A percentile compares a stretch with the other conserved stretches of the same genome.
Conservation (phyloP, 2,797 vertebrate species). For the Lithobates sylvaticus region DNA sequence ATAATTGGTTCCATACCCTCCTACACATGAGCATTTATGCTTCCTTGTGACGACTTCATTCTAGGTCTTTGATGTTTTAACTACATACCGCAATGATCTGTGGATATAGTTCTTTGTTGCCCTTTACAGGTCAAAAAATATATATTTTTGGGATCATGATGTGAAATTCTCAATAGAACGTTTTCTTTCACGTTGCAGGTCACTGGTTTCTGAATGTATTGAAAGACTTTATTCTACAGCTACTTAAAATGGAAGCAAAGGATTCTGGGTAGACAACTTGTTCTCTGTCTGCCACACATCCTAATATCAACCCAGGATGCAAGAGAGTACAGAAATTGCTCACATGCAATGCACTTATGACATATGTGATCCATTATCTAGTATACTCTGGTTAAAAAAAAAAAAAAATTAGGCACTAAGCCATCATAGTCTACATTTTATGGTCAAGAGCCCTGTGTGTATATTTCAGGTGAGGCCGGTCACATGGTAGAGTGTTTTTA, state of each 20-base stretch:
- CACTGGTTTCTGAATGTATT: background rate
- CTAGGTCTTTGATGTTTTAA: constrained; percentile 52
- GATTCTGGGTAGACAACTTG: constrained; percentile 12
- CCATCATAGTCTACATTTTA: background rate
- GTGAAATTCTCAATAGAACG: background rate
- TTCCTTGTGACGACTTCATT: constrained; percentile 41
- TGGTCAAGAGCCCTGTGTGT: background rate
- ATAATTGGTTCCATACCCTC: constrained; percentile 55
- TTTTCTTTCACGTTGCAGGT: background rate
- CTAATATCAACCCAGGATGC: background rate
- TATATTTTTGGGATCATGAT: constrained; percentile 24
- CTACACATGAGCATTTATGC: constrained; percentile 47
- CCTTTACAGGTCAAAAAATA: constrained; percentile 41
- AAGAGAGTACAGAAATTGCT: background rate
- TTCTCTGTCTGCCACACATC: background rate
- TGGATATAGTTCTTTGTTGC: constrained; percentile 34
- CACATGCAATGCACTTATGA: background rate
- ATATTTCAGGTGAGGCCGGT: background rate
- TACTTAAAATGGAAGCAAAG: background rate
- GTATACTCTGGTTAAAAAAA: background rate
- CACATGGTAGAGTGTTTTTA: background rate
- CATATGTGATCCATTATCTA: constrained; percentile 2
- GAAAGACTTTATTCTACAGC: background rate
- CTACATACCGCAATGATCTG: constrained; percentile 48
- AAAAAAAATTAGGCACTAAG: too few relatives aligned